Conservation (phyloP, 2,888 invertebrate genomes). For the Eupithecia inturbata region DNA sequence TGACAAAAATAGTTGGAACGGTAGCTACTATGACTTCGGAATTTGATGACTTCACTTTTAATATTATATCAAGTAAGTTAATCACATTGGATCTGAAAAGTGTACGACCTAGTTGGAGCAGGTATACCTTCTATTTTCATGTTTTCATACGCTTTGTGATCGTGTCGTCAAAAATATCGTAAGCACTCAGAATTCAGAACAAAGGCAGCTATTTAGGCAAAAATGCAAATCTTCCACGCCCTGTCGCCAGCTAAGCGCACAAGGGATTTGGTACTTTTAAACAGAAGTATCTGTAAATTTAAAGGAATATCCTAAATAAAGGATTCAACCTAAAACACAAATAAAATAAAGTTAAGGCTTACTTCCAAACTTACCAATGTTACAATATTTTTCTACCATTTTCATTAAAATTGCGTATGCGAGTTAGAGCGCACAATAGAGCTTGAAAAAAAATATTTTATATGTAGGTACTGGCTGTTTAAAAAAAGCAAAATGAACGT, state of each 20-base stretch:
- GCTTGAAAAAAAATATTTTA: no score
- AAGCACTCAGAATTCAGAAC: conserved; percentile 18
- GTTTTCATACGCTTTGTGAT: conserved; percentile 1
- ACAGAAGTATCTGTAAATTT: conserved; percentile 2
- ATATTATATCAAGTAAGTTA: no score
- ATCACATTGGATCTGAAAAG: background rate
- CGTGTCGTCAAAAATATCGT: conserved; percentile 10
- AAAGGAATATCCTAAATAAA: background rate
- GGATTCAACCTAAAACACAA: background rate
- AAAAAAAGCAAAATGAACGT: no score
- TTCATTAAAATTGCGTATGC: no score
- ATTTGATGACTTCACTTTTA: no score
- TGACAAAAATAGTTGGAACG: no score
- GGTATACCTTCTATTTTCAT: background rate
- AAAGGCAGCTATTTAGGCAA: conserved; percentile 23
- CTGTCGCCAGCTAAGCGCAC: conserved; percentile 14
- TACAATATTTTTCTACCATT: no score
- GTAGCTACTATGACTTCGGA: no score
- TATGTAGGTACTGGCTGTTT: no score
- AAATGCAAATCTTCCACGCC: conserved; percentile 20
- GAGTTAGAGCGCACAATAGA: no score
- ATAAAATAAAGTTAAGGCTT: background rate
- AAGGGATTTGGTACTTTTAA: background rate
- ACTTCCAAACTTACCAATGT: background rate
- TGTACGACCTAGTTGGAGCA: background rate